Conservation (phyloP, 2,797 vertebrate genomes). For the Sebastes kiyomatsui region DNA sequence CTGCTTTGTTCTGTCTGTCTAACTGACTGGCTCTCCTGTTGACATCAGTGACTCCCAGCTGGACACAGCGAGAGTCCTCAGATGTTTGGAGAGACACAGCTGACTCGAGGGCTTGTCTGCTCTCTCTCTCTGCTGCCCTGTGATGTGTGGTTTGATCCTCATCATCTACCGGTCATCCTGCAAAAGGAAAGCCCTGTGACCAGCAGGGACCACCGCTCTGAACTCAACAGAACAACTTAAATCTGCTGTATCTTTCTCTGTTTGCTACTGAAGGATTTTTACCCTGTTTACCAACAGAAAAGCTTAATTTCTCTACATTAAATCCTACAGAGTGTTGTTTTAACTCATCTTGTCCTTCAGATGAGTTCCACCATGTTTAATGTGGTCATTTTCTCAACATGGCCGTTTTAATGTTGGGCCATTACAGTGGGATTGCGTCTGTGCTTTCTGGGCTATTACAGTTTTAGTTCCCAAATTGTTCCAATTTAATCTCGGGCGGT, state of each 20-base stretch:
- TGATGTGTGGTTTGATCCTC: constrained; percentile 20
- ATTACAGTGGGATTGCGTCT: constrained; percentile 11
- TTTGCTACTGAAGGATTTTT: not conserved
- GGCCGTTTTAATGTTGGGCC: not conserved
- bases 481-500: not conserved
- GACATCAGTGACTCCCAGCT: constrained; percentile 33
- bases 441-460: not conserved
- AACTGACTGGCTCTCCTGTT: constrained; percentile 24
- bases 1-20: constrained; percentile 38
- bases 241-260: not conserved
- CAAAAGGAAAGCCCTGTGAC: constrained; percentile 9
- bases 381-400: constrained; percentile 25
- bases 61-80: constrained; percentile 22
- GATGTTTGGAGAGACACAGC: constrained; percentile 18
- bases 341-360: constrained; percentile 13
- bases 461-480: constrained; percentile 29
- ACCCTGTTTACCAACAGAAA: not conserved
- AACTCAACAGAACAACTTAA: not conserved
- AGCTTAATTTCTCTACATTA: not conserved
- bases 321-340: not conserved
- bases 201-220: not conserved
- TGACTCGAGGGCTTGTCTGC: not conserved
- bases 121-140: not conserved
- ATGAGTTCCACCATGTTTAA: constrained; percentile 19
- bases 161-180: not conserved